These are phyloP conservation scores for cattle (Bos taurus) DNA, from an alignment of 2,113 vertebrate species.

Conservation along the genomic window DNA sequence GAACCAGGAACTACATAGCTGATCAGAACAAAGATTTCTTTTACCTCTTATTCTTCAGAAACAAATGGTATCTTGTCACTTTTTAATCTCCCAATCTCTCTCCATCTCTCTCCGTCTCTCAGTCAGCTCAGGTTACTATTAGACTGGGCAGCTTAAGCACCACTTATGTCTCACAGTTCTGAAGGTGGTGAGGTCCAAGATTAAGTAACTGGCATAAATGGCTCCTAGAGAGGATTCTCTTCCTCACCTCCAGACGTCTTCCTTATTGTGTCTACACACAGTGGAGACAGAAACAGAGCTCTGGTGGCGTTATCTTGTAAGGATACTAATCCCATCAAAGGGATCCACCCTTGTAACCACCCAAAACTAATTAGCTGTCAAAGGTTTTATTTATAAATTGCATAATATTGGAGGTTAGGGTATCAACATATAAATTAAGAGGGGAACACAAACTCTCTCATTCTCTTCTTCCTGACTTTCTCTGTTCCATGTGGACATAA, in stretches of 20 bases:
- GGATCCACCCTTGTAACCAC: not conserved
- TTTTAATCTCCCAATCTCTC: not conserved
- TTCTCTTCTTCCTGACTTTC: not conserved
- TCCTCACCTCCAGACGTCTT: not conserved
- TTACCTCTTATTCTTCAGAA: not conserved
- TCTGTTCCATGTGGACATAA: not conserved
- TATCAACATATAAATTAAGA: not conserved
- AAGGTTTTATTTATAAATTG: not conserved
- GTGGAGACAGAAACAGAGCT: not conserved
- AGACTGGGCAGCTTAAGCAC: not conserved
- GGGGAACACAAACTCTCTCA: not conserved
- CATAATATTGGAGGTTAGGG: not conserved
- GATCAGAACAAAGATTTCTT: not conserved
- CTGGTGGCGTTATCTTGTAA: not conserved
- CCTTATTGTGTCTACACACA: not conserved
- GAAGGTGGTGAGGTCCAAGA: not conserved
- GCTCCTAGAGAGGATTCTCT: not conserved
- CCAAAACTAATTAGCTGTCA: not conserved
- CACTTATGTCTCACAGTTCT: not conserved
- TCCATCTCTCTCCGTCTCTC: not conserved
- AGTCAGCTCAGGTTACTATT: not conserved
- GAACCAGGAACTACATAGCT: not conserved
- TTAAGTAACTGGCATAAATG: not conserved
- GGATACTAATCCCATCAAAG: not conserved
- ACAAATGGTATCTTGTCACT: not conserved